These are phyloP conservation scores for Spodoptera picta DNA, from an alignment of 2,888 invertebrate genomes.

Conservation along the genomic window DNA sequence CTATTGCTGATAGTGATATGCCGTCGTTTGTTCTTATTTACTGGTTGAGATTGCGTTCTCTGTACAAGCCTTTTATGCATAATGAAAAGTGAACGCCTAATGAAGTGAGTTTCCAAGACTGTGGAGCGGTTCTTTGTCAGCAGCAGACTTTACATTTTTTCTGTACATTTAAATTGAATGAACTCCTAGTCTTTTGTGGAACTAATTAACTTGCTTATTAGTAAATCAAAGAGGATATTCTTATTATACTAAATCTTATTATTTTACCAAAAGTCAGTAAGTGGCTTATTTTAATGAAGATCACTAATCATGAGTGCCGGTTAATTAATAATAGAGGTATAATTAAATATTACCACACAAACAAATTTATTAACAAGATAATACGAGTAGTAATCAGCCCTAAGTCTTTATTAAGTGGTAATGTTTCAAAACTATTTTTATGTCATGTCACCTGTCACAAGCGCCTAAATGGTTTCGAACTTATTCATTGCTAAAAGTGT, in stretches of 20 bases:
- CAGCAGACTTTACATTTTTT: no score
- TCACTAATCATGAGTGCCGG: not conserved
- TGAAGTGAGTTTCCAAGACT: slow-evolving; percentile 15
- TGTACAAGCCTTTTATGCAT: slow-evolving; percentile 29
- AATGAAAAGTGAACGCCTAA: slow-evolving; percentile 21
- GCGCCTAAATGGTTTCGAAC: slow-evolving; percentile 21
- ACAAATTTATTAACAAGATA: slow-evolving; percentile 6
- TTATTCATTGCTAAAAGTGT: slow-evolving; percentile 32
- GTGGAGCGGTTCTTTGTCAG: not conserved
- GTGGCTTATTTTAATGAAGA: not conserved
- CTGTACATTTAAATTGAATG: no score
- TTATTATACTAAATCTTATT: not conserved
- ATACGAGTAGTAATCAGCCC: slow-evolving; percentile 8
- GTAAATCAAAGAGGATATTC: no score
- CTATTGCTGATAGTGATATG: slow-evolving; percentile 56
- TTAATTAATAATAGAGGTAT: slow-evolving; percentile 25
- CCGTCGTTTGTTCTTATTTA: slow-evolving; percentile 52
- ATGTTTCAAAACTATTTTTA: slow-evolving; percentile 8
- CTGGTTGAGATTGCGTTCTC: slow-evolving; percentile 44
- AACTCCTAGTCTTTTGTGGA: no score
- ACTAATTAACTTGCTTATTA: no score
- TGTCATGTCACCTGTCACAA: slow-evolving; percentile 23
- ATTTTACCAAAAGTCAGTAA: not conserved
- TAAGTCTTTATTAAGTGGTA: slow-evolving; percentile 1
- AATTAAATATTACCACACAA: slow-evolving; percentile 5